Evolutionary conservation across 1,140 invertebrate genomes (phyloP).

Genomic region (Sitobion miscanthi): DNA sequence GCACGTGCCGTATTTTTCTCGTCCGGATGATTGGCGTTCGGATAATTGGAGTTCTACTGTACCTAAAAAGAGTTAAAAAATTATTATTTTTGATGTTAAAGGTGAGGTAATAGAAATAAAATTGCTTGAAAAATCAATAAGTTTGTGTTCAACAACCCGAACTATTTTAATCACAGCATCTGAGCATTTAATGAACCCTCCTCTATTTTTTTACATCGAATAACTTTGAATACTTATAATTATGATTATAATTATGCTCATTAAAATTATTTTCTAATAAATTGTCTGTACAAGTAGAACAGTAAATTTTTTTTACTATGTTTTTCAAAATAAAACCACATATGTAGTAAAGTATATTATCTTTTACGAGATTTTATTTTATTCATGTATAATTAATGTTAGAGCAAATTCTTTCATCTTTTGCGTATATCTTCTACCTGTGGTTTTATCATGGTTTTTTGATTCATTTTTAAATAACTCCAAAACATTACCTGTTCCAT

Average conservation of each 20-base stretch:
- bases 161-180: too few species aligned
- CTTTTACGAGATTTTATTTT: background rate
- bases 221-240: background rate
- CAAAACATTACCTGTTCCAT: background rate
- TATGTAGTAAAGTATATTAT: background rate
- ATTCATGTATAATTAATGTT: background rate
- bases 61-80: too few species aligned
- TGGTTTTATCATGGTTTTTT: background rate
- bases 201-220: background rate
- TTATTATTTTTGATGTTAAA: too few species aligned
- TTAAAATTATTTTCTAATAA: background rate
- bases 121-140: too few species aligned
- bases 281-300: background rate
- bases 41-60: too few species aligned
- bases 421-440: background rate
- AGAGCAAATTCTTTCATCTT: background rate
- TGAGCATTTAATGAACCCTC: too few species aligned
- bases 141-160: too few species aligned
- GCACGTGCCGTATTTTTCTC: too few species aligned
- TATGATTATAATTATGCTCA: background rate
- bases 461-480: conserved; percentile 3
- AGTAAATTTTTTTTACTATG: background rate
- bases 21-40: too few species aligned
- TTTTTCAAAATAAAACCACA: conserved; percentile 9
- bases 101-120: too few species aligned